Conservation (phyloP, 2,888 invertebrate species). For the Prosopocoilus inquinatus region DNA sequence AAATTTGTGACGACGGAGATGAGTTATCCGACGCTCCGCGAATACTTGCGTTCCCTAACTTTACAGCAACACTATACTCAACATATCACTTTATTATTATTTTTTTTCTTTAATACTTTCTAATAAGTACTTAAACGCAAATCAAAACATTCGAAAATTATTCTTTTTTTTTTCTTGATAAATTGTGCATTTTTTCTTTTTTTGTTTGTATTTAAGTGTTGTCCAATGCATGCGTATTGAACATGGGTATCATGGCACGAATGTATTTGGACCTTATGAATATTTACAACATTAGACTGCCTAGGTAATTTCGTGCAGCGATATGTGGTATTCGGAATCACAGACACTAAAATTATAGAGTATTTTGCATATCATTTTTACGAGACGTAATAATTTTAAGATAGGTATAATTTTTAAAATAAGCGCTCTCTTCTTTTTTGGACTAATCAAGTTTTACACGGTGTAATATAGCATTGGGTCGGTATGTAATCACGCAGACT, state of each 20-base stretch:
- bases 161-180: background rate
- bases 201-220: conserved; percentile 11
- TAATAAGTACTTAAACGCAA: no score
- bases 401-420: conserved; percentile 49
- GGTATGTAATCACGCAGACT: conserved; percentile 40
- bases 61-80: no score
- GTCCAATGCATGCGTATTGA: conserved; percentile 33
- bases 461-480: conserved; percentile 34
- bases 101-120: no score
- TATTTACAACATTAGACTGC: conserved; percentile 42
- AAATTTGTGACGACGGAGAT: background rate
- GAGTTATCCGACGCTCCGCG: conserved; percentile 3
- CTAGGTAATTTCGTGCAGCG: conserved; percentile 43
- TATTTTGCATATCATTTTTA: conserved; percentile 51
- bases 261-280: conserved; percentile 47
- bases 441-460: conserved; percentile 33
- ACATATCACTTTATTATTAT: no score
- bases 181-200: conserved; percentile 6
- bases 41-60: background rate
- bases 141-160: no score
- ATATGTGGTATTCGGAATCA: conserved; percentile 44
- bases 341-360: conserved; percentile 50
- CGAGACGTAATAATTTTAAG: conserved; percentile 48
- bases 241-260: conserved; percentile 44
- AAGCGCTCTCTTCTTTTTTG: conserved; percentile 41